Percentiles rank a stretch among this genome's conserved stretches.
These are phyloP conservation scores for Spilogale gracilis DNA, from an alignment of 2,113 vertebrate species.

Conservation along the genomic window DNA sequence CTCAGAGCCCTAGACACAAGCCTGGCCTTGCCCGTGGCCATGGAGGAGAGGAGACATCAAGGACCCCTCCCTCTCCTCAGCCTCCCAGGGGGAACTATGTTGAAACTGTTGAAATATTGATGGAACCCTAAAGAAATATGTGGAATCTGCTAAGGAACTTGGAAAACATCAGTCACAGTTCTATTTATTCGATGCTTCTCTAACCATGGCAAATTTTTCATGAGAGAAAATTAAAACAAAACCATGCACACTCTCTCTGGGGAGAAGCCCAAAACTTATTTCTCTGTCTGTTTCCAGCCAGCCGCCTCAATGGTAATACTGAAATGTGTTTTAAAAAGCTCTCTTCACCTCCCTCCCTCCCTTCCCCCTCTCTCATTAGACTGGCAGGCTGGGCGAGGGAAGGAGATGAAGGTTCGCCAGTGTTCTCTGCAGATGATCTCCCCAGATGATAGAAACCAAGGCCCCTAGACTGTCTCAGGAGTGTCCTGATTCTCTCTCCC, in stretches of 20 bases:
- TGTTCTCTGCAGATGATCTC: background rate
- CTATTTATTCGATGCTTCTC: slow-evolving; percentile 49
- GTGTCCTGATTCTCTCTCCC: background rate
- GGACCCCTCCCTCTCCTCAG: background rate
- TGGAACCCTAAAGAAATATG: background rate
- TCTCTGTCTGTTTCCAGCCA: slow-evolving; percentile 53
- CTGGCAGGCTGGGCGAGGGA: background rate
- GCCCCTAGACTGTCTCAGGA: no score
- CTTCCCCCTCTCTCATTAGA: background rate
- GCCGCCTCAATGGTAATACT: background rate
- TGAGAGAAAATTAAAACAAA: slow-evolving; percentile 80
- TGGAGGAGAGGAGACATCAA: background rate
- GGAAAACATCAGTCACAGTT: slow-evolving; percentile 66
- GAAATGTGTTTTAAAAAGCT: background rate
- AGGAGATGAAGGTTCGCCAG: accelerated
- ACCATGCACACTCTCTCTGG: slow-evolving; percentile 50
- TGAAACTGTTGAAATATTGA: slow-evolving; percentile 49
- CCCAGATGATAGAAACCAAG: accelerated
- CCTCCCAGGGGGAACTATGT: background rate
- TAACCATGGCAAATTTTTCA: slow-evolving; percentile 76
- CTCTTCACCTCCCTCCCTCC: background rate
- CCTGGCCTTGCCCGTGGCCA: no score
- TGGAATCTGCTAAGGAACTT: slow-evolving; percentile 55
- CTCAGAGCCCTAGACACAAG: background rate
- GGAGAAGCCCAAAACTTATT: slow-evolving; percentile 50